These are phyloP conservation scores for Spilosoma lubricipeda DNA, from an alignment of 2,888 invertebrate species.

Conservation along the genomic window DNA sequence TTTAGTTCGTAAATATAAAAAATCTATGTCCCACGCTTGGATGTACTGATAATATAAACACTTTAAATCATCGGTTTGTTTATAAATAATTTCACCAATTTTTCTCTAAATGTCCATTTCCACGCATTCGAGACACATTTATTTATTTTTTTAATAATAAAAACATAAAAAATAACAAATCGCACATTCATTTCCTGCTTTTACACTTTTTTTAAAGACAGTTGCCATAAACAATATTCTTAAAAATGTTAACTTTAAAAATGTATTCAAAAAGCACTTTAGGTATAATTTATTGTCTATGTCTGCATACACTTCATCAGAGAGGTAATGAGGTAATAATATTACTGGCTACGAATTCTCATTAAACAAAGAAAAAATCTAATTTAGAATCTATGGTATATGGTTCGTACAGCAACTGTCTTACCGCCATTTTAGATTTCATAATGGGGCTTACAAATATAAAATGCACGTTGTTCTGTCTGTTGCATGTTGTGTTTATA, in stretches of 20 bases:
- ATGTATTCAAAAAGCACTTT: constrained; percentile 41
- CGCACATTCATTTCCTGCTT: constrained; percentile 68
- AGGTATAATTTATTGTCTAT: constrained; percentile 54
- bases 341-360: constrained; percentile 38
- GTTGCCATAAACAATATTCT: constrained; percentile 60
- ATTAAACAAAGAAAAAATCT: constrained; percentile 33
- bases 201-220: constrained; percentile 66
- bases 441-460: constrained; percentile 42
- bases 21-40: constrained; percentile 48
- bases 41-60: constrained; percentile 60
- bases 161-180: constrained; percentile 83
- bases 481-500: constrained; percentile 50
- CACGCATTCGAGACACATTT: constrained; percentile 66
- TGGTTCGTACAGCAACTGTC: constrained; percentile 55
- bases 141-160: constrained; percentile 71
- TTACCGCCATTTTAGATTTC: constrained; percentile 30
- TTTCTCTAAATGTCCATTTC: constrained; percentile 62
- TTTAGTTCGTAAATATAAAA: constrained; percentile 52
- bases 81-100: constrained; percentile 65
- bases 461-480: constrained; percentile 62
- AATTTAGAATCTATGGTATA: constrained; percentile 28
- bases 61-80: constrained; percentile 57
- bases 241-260: constrained; percentile 35
- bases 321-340: constrained; percentile 34
- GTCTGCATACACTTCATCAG: constrained; percentile 44